Base-by-base conservation (phyloP, 2,888 invertebrate genomes). In the Trachelus tabidus region DNA sequence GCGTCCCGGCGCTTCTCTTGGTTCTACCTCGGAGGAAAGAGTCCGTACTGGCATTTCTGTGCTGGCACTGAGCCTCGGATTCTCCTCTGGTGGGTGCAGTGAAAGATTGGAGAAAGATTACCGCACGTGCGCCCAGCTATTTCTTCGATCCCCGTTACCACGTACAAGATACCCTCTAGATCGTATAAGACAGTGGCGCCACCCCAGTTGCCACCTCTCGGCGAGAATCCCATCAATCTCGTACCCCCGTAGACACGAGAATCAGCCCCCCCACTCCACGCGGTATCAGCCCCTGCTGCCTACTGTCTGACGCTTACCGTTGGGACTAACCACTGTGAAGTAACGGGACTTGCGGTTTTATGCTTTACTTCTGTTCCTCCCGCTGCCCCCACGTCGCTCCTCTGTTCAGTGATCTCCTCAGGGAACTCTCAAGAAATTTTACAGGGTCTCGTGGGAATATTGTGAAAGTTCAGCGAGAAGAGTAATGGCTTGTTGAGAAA, bases 101-200 rank as follows among this genome's bases (percentile, higher is more conserved):
- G 88, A 88, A 86, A 85, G 89, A 90, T 90, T 84, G 87, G 77
- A 82, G 84, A 89, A 88, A 88, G 87, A 90, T 90, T 86, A 87
- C 85, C 80, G 82, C 87, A 88, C 89, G 86, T 88, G 84, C 84
- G 79, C 79, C 79, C 79, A 80, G 80, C 82, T 71, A 71, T 71
- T 71, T 34, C 71, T 31, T 12, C 12, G 12, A 31, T 71, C 31
- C 31, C 31, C 71, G 71, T 34, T 34, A 23, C 71, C 71, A 71
- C 71, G 34, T 71, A 15, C 71, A 23, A 23, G 33, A 23, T n/a
- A 33, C 31, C 33, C 12, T 34, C 71, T 34, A 4, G 12, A 15
- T 23, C 71, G 71, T 71, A 71, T 71, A 71, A 71, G 31, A 71
- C 71, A 71, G 71, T 34, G 71, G 71, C 71, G 31, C 33, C 33